Conservation (phyloP, 2,888 invertebrate genomes). For the Beris morrisii region DNA sequence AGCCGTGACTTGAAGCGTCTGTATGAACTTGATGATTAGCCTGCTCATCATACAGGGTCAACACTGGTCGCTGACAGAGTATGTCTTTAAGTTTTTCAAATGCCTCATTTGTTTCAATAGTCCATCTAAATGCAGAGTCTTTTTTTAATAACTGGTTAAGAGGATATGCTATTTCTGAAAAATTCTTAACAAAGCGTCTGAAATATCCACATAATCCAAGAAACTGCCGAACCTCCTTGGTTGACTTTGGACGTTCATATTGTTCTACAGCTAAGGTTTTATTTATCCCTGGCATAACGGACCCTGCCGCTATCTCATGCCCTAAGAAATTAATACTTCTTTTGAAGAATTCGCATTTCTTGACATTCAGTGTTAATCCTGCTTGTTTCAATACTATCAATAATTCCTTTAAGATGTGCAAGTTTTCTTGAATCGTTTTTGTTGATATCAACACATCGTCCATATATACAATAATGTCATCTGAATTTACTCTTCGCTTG, state of each 20-base stretch:
- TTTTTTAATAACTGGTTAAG: no score
- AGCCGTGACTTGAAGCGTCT: no score
- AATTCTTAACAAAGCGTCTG: constrained; percentile 44
- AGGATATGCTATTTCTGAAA: constrained; percentile 41
- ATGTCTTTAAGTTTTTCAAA: not conserved
- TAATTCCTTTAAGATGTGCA: not conserved
- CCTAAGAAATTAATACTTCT: no score
- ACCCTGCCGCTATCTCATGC: not conserved
- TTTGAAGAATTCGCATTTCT: no score
- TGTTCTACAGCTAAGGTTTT: not conserved
- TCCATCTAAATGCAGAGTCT: not conserved
- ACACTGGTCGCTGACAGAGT: not conserved
- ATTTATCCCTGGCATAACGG: not conserved
- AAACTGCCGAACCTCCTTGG: not conserved
- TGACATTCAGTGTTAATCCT: not conserved
- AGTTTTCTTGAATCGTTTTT: not conserved
- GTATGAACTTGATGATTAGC: not conserved
- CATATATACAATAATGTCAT: not conserved
- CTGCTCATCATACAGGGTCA: not conserved
- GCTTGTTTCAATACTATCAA: not conserved
- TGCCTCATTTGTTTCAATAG: not conserved
- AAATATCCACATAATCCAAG: no score
- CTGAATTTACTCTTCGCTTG: not conserved
- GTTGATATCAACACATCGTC: not conserved
- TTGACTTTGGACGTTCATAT: not conserved